Base-by-base conservation (phyloP, 2,797 vertebrate genomes). In the Tenualosa thibaudeaui region DNA sequence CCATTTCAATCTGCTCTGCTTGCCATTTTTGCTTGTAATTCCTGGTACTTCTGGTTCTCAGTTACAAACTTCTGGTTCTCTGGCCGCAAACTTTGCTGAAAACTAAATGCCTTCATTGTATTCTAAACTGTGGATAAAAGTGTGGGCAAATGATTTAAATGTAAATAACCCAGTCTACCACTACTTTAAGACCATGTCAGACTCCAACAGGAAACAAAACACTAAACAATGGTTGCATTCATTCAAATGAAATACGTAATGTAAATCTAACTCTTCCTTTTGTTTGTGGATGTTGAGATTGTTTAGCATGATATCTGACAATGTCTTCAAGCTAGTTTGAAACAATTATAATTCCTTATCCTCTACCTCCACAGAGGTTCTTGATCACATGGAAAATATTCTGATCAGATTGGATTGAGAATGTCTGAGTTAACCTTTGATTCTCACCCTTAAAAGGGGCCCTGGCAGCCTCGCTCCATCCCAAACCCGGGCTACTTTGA, bases 401-500 rank as follows among this genome's bases (percentile, higher is more conserved):
- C 10, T 71, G 68, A 75, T 40, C 2, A 43, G 2, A 40, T 15
- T 40, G 68, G 37, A 78, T 46, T 7, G 40, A 46, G 17, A 78
- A 7, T 43, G 37, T 22, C 15, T 78, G 40, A 75, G 26, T 40
- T 71, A 15, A 22, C 37, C 13, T 22, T 5, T 78, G 71, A 37
- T 46, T 78, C 17, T 17, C 40, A 19, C 13, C 7, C 40, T 31
- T 58, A 71, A 87, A 58, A 78, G 71, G 71, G 71, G 40, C 5
- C 40, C 19, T 92, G 91, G 91, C 71, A 81, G 51, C 87, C 91
- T 13, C 84, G 83, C 31, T 85, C 82, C 84, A 90, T 91, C 71
- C 81, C 85, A 46, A 92, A 92, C 82, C 90, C 89, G 0, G 68
- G 31, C 9, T 90, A 89, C 82, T 90, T 87, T 82, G 90, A 91